phyloP scores from a whole-genome alignment of 2,113 vertebrate species.

The Anarrhichthys ocellatus region DNA sequence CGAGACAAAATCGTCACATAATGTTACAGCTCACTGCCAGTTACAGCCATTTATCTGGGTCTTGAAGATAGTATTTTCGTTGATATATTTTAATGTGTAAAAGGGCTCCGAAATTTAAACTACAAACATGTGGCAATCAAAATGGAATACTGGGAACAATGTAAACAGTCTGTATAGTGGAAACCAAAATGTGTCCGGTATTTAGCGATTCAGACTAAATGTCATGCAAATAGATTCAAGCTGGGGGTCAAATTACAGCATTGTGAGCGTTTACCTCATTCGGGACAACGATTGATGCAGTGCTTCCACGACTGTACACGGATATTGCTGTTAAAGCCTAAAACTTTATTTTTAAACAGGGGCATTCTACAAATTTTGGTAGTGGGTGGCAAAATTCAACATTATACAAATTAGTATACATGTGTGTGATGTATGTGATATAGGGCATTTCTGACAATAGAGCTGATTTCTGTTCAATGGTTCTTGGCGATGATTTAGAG shows the following conservation, averaged over 20 bases:
- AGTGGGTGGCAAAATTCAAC: neutral
- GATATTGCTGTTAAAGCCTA: neutral
- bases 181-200: neutral
- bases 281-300: conserved; percentile 12
- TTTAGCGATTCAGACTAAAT: conserved; percentile 39
- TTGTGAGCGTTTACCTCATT: conserved; percentile 27
- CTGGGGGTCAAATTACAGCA: conserved; percentile 38
- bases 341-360: neutral
- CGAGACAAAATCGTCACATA: neutral
- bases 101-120: neutral
- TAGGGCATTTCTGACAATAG: neutral
- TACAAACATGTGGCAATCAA: neutral
- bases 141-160: neutral
- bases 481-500: neutral
- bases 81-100: neutral
- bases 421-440: neutral
- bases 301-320: neutral
- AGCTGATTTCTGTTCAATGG: neutral
- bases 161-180: neutral
- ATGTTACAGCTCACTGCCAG: neutral
- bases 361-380: neutral
- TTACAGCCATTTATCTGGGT: conserved; percentile 4
- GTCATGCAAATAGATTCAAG: conserved; percentile 45
- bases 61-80: neutral
- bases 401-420: neutral